Evolutionary conservation across 2,797 vertebrate genomes (phyloP).

Genomic region (Periparus ater): DNA sequence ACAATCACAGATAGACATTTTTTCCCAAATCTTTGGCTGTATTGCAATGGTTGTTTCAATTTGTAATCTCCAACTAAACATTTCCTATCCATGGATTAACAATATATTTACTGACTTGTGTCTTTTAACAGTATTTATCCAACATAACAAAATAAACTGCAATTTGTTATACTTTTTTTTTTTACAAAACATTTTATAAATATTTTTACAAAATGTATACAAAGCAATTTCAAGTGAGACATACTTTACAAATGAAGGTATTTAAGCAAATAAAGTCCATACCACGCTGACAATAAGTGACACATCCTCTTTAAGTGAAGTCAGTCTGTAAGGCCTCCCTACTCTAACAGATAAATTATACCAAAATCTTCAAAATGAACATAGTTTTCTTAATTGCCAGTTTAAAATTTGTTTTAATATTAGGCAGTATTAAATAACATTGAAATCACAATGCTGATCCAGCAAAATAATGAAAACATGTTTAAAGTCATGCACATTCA

Average conservation of each 20-base stretch:
- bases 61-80: conserved; percentile 92
- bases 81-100: conserved; percentile 91
- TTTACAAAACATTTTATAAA: conserved; percentile 90
- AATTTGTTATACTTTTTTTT: conserved; percentile 85
- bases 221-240: conserved; percentile 87
- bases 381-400: conserved; percentile 77
- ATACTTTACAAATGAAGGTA: conserved; percentile 85
- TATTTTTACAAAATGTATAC: conserved; percentile 91
- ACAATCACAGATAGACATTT: conserved; percentile 81
- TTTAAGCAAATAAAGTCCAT: conserved; percentile 84
- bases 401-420: conserved; percentile 79
- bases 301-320: conserved; percentile 79
- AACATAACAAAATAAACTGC: conserved; percentile 99
- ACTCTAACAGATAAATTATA: conserved; percentile 80
- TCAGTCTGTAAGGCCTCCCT: conserved; percentile 83
- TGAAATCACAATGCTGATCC: conserved; percentile 74
- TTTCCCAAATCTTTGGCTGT: conserved; percentile 88
- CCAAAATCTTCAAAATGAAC: conserved; percentile 75
- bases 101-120: conserved; percentile 87
- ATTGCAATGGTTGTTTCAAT: conserved; percentile 93
- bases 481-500: conserved; percentile 57
- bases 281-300: conserved; percentile 82
- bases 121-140: conserved; percentile 87
- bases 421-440: conserved; percentile 80
- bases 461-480: conserved; percentile 73